Conservation (phyloP, 2,797 vertebrate species). For the Thamnophis elegans region DNA sequence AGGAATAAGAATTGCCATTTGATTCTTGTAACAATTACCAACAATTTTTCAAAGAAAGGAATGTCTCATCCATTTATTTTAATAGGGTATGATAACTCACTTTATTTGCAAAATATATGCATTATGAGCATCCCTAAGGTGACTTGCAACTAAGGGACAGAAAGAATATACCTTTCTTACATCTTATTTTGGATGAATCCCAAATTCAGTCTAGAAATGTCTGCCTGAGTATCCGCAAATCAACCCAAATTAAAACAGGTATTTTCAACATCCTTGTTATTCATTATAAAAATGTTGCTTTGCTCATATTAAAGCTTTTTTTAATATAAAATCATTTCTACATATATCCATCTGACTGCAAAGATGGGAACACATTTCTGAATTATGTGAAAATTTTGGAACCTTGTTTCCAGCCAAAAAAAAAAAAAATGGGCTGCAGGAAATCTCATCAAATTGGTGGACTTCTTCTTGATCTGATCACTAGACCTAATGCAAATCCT, state of each 20-base stretch:
- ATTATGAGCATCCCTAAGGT: accelerated
- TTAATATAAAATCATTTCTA: not conserved
- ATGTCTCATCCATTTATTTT: not conserved
- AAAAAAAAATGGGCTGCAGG: not conserved
- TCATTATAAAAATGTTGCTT: not conserved
- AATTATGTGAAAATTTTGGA: not conserved
- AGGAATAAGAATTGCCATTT: not conserved
- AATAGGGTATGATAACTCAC: not conserved
- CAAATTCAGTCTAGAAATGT: not conserved
- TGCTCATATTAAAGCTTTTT: not conserved
- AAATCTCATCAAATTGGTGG: not conserved
- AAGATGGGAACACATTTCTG: not conserved
- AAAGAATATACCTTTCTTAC: not conserved
- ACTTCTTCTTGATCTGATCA: not conserved
- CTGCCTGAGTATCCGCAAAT: not conserved
- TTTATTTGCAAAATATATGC: not conserved
- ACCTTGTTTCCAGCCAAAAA: not conserved
- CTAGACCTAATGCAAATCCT: not conserved
- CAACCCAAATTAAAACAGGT: not conserved
- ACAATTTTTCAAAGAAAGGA: not conserved
- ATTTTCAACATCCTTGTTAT: not conserved
- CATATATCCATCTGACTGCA: accelerated
- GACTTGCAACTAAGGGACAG: not conserved
- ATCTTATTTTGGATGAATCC: not conserved
- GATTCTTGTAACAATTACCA: not conserved